A percentile compares a stretch with the other conserved stretches of the same genome.
Conservation (phyloP, 2,113 vertebrate species). For the Holacanthus passer region DNA sequence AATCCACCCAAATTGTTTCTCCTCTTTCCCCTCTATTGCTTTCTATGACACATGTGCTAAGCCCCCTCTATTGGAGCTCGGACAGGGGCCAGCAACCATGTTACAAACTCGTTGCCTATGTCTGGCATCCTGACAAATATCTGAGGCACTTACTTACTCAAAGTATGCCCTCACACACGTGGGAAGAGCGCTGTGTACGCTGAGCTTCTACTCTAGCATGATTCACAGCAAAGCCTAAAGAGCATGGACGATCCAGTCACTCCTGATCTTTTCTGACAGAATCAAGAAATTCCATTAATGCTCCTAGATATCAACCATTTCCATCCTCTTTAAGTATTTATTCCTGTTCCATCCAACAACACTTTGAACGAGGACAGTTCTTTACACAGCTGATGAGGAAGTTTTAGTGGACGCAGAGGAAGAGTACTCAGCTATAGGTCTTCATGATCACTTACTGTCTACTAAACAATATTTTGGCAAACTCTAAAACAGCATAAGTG, state of each 20-base stretch:
- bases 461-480: slow-evolving; percentile 20
- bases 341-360: slow-evolving; percentile 35
- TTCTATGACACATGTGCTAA: slow-evolving; percentile 51
- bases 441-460: not conserved
- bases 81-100: slow-evolving; percentile 64
- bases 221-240: slow-evolving; percentile 55
- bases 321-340: slow-evolving; percentile 62
- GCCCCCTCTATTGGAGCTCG: slow-evolving; percentile 55
- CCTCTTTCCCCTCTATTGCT: slow-evolving; percentile 45
- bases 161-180: slow-evolving; percentile 71
- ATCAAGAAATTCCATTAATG: slow-evolving; percentile 70
- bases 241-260: slow-evolving; percentile 1
- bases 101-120: slow-evolving; percentile 75
- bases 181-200: slow-evolving; percentile 56
- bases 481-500: slow-evolving; percentile 37
- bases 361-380: slow-evolving; percentile 10
- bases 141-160: slow-evolving; percentile 75
- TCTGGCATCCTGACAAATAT: slow-evolving; percentile 83
- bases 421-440: not conserved
- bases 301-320: slow-evolving; percentile 49
- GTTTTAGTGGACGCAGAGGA: not conserved
- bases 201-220: slow-evolving; percentile 48
- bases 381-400: slow-evolving; percentile 8
- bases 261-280: slow-evolving; percentile 63
- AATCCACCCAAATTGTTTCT: slow-evolving; percentile 62